Percentiles rank a stretch among this genome's conserved stretches.
Conservation (phyloP, 2,888 invertebrate genomes). For the Sialis lutaria region DNA sequence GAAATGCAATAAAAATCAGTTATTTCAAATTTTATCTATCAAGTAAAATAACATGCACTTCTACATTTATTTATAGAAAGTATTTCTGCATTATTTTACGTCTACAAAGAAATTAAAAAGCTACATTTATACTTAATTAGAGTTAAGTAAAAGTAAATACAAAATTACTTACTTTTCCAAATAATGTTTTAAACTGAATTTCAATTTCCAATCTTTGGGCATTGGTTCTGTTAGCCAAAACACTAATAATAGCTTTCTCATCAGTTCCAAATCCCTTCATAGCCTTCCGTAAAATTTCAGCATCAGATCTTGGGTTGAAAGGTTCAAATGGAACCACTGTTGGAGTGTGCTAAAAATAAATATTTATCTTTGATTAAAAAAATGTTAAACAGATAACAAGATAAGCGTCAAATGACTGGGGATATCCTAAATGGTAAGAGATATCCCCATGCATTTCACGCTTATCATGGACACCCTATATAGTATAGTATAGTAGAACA, state of each 20-base stretch:
- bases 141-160: not conserved
- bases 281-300: slow-evolving; percentile 64
- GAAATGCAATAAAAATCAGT: not conserved
- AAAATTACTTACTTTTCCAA: slow-evolving; percentile 50
- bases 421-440: no score
- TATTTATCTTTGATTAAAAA: slow-evolving; percentile 4
- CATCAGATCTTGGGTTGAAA: slow-evolving; percentile 66
- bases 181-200: slow-evolving; percentile 66
- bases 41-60: not conserved
- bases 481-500: no score
- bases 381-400: no score
- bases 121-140: not conserved
- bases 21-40: no score
- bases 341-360: slow-evolving; percentile 42
- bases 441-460: no score
- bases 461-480: no score
- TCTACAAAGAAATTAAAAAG: slow-evolving; percentile 4
- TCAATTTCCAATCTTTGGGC: slow-evolving; percentile 72
- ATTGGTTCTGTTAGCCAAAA: slow-evolving; percentile 67
- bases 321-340: slow-evolving; percentile 60
- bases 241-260: slow-evolving; percentile 73
- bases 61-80: not conserved
- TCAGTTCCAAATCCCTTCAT: slow-evolving; percentile 91
- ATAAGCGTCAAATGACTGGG: no score
- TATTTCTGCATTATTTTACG: slow-evolving; percentile 1